Evolutionary conservation across 2,113 vertebrate species (phyloP), one percentile per base, ranked within the genome.

Genomic region (Gallinago jamesoni): DNA sequence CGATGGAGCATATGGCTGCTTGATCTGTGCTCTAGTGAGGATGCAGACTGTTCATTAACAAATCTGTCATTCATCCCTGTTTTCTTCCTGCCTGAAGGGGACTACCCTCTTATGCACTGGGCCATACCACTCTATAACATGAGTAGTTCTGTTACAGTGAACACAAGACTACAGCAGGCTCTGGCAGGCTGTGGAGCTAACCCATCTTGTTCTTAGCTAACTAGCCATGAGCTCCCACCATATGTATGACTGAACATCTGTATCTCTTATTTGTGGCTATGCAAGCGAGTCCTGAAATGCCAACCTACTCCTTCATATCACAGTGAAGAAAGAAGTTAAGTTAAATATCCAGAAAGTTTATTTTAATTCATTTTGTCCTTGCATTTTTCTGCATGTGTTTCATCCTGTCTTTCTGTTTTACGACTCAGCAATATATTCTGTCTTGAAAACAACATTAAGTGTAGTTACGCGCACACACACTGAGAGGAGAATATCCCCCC

Each of bases 401-500:
- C 94, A 97, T 95, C 93, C 80, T 8, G n/a, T 75, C 75, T 88
- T 60, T 69, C 93, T 91, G 69, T 88, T 97, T 94, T 94, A 96
- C 93, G 18, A 96, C 91, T 97, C 96, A 97, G 97, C 96, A 96
- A 96, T 97, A 96, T 97, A 87, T 89, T 87, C 87, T 76, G 47
- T 92, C 93, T 96, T 92, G 97, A 94, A 97, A 97, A 96, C 96
- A 97, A 92, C 95, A 96, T 96, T 94, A 97, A 97, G 96, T 95
- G 93, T 94, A 97, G 97, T 94, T 96, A 95, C 90, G 92, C 15
- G 94, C 95, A 89, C 94, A 96, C 96, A 97, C 94, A 97, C 96
- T 96, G 96, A 96, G 97, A 97, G 78, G 77, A 94, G 93, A 95
- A 83, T 93, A 94, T 96, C 45, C 92, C 95, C 97, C 97, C 95